Evolutionary conservation across 92 coral and sea anemone genomes (phyloP), one percentile per base, ranked within the genome.

Genomic region (Plumapathes pennacea): DNA sequence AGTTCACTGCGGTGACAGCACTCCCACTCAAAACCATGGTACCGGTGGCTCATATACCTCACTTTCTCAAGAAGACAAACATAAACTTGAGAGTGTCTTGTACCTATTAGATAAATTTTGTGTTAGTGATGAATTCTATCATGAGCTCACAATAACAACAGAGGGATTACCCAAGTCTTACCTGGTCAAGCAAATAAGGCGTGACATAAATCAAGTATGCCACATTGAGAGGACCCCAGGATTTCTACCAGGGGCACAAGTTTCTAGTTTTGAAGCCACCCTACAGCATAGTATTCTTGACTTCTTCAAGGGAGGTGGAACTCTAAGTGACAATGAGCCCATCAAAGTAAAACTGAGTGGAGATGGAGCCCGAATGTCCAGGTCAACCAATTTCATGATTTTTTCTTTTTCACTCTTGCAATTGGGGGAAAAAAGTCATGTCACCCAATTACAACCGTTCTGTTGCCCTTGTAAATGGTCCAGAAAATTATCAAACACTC

Each of bases 361-460:
- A 20, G 77, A 69, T 57, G 67, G 77, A 5, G 82, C 82, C 10
- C 25, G 69, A 27, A 74, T 74, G 82, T 62, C 82, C 25, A 31
- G 40, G 22, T 23, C 37, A 15, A 22, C 63, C 25, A 56, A 56
- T 56, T 37, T 36, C 14, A 13, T 56, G 10, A 45, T 55, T 1
- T 46, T 56, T 2, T 37, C 46, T 20, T 56, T 30, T 56, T 45
- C 63, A 36, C 63, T 38, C 2, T 51, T 58, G 34, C 65, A 40
- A 25, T n/a, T n/a, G n/a, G n/a, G n/a, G n/a, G n/a, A 58, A 39
- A 23, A 25, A 40, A 58, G 65, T 58, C 8, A 26, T 41, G 50
- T 11, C 50, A 39, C 51, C 67, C 11, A 29, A 60, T 28, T 50
- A 53, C 6, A 43, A 43, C 17, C 52, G 33, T 17, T 42, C 67